These are phyloP conservation scores for Mycogona germanica DNA, from an alignment of 2,888 invertebrate species.

Conservation along the genomic window DNA sequence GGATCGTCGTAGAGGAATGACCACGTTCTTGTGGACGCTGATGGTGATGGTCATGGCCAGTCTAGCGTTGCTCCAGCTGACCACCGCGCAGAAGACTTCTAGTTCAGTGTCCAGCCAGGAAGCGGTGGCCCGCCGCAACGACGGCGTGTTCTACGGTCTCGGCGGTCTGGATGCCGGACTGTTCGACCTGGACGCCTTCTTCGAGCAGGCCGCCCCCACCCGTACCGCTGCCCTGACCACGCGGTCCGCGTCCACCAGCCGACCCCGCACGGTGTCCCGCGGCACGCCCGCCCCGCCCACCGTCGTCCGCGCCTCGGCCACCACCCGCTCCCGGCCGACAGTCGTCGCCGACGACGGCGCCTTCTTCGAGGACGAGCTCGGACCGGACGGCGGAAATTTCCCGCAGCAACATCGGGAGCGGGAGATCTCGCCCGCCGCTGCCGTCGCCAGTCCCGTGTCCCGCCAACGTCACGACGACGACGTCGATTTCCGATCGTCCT, in stretches of 20 bases:
- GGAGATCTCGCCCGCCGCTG: too few species aligned
- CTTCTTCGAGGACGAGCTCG: too few species aligned
- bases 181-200: slow-evolving; percentile 16
- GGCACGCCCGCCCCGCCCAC: not conserved
- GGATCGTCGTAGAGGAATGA: too few species aligned
- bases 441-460: too few species aligned
- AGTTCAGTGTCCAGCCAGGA: not conserved
- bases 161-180: slow-evolving; percentile 13
- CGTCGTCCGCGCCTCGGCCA: not conserved
- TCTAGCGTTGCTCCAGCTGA: too few species aligned
- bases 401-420: too few species aligned
- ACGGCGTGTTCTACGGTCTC: slow-evolving; percentile 15
- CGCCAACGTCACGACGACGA: too few species aligned
- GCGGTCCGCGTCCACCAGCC: not conserved
- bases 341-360: slow-evolving; percentile 1
- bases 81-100: too few species aligned
- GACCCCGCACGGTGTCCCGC: not conserved
- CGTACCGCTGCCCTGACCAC: not conserved
- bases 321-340: not conserved
- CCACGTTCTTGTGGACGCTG: too few species aligned
- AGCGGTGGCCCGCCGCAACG: slow-evolving; percentile 10
- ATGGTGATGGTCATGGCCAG: too few species aligned
- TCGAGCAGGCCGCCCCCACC: slow-evolving; percentile 15
- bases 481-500: too few species aligned
- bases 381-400: too few species aligned